Conservation (phyloP, 2,797 vertebrate genomes). For the Epinephelus awoara region DNA sequence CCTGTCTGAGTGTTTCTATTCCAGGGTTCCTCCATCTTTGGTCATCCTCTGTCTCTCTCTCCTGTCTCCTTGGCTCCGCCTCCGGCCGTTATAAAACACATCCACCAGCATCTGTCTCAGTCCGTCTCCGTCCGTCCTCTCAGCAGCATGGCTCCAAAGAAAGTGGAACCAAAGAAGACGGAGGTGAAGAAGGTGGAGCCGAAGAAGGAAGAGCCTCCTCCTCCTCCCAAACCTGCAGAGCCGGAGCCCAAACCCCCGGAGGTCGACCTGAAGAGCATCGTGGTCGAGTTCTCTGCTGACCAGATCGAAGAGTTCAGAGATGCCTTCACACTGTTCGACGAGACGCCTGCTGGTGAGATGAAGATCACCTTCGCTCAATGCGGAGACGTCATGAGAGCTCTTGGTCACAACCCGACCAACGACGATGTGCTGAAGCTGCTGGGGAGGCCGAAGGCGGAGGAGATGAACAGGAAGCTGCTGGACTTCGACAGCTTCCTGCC, state of each 20-base stretch:
- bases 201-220: conserved; percentile 76
- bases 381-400: conserved; percentile 93
- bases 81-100: conserved; percentile 39
- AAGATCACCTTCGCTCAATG: conserved; percentile 94
- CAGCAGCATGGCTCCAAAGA: conserved; percentile 85
- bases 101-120: neutral
- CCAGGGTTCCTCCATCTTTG: conserved; percentile 71
- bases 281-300: conserved; percentile 85
- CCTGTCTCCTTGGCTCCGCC: neutral
- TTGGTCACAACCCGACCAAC: conserved; percentile 97
- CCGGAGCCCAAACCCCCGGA: conserved; percentile 81
- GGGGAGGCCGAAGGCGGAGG: conserved; percentile 93
- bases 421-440: conserved; percentile 92
- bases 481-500: conserved; percentile 97
- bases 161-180: conserved; percentile 85
- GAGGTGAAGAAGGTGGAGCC: conserved; percentile 82
- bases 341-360: conserved; percentile 91
- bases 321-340: conserved; percentile 94
- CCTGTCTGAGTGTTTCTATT: conserved; percentile 67
- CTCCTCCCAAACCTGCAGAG: conserved; percentile 77
- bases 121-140: neutral
- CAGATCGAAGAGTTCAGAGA: conserved; percentile 92
- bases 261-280: conserved; percentile 91
- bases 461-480: conserved; percentile 90
- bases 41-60: conserved; percentile 17